These are phyloP conservation scores for Axea sp. DNA, from an alignment of 2,888 invertebrate genomes.

Conservation along the genomic window DNA sequence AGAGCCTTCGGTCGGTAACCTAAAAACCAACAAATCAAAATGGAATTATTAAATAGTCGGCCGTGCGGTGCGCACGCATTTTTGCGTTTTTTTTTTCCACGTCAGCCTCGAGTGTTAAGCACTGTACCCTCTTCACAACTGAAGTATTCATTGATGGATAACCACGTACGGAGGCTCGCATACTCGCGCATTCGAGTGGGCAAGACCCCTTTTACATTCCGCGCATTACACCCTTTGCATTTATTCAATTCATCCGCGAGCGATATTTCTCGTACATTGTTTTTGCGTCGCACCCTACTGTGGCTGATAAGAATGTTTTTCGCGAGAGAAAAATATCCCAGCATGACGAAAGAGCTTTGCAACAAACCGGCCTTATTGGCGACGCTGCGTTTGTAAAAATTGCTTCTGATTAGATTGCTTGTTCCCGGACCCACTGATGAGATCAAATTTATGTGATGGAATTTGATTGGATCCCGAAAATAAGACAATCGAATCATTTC, in stretches of 20 bases:
- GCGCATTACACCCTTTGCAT: constrained; percentile 63
- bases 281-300: constrained; percentile 46
- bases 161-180: constrained; percentile 55
- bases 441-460: too few relatives aligned
- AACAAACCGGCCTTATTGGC: too few relatives aligned
- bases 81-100: constrained; percentile 9
- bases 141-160: constrained; percentile 62
- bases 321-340: constrained; percentile 12
- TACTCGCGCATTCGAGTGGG: constrained; percentile 39
- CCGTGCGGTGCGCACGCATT: constrained; percentile 3
- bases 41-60: constrained; percentile 36
- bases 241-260: constrained; percentile 62
- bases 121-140: constrained; percentile 54
- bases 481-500: too few relatives aligned
- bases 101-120: constrained; percentile 46
- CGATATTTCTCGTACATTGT: constrained; percentile 60
- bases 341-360: too few relatives aligned
- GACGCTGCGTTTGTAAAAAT: too few relatives aligned
- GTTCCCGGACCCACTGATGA: too few relatives aligned
- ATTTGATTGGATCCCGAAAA: too few relatives aligned
- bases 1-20: background rate
- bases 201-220: constrained; percentile 62
- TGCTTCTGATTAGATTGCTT: too few relatives aligned
- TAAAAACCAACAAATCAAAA: constrained; percentile 22
- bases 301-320: constrained; percentile 55